These are phyloP conservation scores for Stenichneumon culpator DNA, from an alignment of 2,888 invertebrate genomes.

Conservation along the genomic window DNA sequence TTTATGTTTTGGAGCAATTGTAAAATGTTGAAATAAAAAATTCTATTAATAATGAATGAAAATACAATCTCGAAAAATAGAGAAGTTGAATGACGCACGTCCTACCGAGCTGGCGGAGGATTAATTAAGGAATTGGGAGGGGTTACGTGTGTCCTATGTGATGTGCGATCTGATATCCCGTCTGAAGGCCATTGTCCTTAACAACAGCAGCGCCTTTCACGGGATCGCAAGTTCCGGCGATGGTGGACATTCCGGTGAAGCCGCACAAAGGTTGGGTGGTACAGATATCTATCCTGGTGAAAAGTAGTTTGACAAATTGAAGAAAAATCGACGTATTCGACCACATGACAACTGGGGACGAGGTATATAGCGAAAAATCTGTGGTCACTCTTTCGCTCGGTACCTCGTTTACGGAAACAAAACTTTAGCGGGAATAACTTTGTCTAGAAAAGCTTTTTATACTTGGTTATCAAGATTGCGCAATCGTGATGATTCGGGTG, in stretches of 20 bases:
- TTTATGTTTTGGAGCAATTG: neutral
- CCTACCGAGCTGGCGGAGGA: neutral
- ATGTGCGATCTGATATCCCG: slow-evolving; percentile 87
- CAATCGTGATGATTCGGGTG: slow-evolving; percentile 88
- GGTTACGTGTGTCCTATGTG: slow-evolving; percentile 87
- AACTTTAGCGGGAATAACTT: neutral
- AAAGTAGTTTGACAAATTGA: slow-evolving; percentile 46
- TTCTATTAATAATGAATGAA: neutral
- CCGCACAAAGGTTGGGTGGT: slow-evolving; percentile 79
- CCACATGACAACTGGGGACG: slow-evolving; percentile 33
- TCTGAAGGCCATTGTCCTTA: slow-evolving; percentile 86
- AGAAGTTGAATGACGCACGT: neutral
- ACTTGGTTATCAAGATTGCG: slow-evolving; percentile 87
- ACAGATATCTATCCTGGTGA: slow-evolving; percentile 83
- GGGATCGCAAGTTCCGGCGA: slow-evolving; percentile 87
- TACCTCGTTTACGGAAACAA: neutral
- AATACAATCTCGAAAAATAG: neutral
- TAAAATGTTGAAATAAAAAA: neutral
- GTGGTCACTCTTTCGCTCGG: neutral
- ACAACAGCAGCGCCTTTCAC: slow-evolving; percentile 86
- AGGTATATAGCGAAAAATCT: neutral
- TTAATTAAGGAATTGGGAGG: slow-evolving; percentile 70
- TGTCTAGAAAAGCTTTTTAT: slow-evolving; percentile 46
- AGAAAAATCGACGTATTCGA: slow-evolving; percentile 21
- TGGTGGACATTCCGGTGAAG: slow-evolving; percentile 86